Base-by-base conservation (phyloP, 2,113 vertebrate species). In the Bubo scandiacus region DNA sequence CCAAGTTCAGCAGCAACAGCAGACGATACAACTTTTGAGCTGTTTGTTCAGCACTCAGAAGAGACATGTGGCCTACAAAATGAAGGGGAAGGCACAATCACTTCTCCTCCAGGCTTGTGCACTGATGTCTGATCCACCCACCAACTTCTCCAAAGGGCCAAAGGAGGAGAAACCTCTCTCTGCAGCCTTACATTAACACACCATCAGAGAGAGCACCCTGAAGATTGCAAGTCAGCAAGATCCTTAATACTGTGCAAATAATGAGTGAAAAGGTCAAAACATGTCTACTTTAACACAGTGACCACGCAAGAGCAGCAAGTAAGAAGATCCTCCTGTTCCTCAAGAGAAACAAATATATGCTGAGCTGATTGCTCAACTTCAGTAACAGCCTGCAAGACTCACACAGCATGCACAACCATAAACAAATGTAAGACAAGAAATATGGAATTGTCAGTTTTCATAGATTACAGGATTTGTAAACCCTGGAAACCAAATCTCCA, bases 11-110 rank as follows among this genome's bases (percentile, higher is more conserved):
- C 19, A 75, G 51, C 15, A 84, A 65, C 5, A 65, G 16, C 26
- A 90, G 59, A 12, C 61, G n/a, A 84, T 20, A 40, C 1, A 78
- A 47, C 3, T 36, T 87, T 45, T 32, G 14, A 43, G 9, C 9
- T 79, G 7, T 49, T 81, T 70, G 10, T n/a, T 40, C 2, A 6
- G 52, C 17, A 26, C 11, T 67, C 38, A 20, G 29, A 49, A 30
- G 34, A 40, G 51, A 58, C 5, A 49, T 0, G 0, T 27, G 18
- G 10, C 21, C 18, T 91, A 29, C 23, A 73, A 83, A 86, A 54
- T 9, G 2, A 72, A 62, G 25, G 19, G 15, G 8, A 77, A 68
- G 5, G 16, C 18, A 42, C 5, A 6, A 54, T 8, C 0, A 1
- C 15, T 77, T 29, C 36, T 81, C 20, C 13, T 40, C 7, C 36